Evolutionary conservation across 2,888 invertebrate species (phyloP).

Genomic region (Aricia artaxerxes): DNA sequence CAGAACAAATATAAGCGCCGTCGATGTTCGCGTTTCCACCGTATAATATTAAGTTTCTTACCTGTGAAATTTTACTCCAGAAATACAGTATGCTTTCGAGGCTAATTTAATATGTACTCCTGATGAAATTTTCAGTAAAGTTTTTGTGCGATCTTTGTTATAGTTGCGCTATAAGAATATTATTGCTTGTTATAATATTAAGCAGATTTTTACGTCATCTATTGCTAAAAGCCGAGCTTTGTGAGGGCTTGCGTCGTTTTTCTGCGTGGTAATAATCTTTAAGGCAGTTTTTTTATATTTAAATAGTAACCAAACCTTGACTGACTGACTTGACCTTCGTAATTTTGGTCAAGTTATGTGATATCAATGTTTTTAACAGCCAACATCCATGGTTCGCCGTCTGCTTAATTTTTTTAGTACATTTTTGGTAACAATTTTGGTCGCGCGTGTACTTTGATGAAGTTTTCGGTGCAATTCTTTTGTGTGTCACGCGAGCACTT

Average conservation of each 20-base stretch:
- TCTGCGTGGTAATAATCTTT: too few relatives aligned
- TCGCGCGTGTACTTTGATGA: conserved; percentile 39
- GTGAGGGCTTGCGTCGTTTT: too few relatives aligned
- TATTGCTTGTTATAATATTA: too few relatives aligned
- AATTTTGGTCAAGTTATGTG: too few relatives aligned
- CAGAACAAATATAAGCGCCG: conserved; percentile 15
- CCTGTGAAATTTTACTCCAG: conserved; percentile 3
- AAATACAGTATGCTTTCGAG: background rate
- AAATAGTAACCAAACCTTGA: too few relatives aligned
- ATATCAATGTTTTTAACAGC: too few relatives aligned
- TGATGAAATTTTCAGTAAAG: background rate
- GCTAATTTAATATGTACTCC: conserved; percentile 8
- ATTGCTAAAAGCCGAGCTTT: conserved; percentile 24
- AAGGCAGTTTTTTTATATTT: too few relatives aligned
- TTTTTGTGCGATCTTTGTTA: background rate
- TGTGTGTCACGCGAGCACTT: conserved; percentile 68
- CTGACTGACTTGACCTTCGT: too few relatives aligned
- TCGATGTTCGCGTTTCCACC: background rate
- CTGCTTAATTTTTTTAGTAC: background rate
- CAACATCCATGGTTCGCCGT: too few relatives aligned
- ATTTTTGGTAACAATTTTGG: conserved; percentile 22
- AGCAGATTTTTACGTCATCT: conserved; percentile 9
- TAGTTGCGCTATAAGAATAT: background rate
- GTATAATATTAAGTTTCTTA: conserved; percentile 19
- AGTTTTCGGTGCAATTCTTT: conserved; percentile 57